Percentiles rank a stretch among this genome's conserved stretches.
phyloP scores from a whole-genome alignment of 2,888 invertebrate species.

The Andricus curvator region DNA sequence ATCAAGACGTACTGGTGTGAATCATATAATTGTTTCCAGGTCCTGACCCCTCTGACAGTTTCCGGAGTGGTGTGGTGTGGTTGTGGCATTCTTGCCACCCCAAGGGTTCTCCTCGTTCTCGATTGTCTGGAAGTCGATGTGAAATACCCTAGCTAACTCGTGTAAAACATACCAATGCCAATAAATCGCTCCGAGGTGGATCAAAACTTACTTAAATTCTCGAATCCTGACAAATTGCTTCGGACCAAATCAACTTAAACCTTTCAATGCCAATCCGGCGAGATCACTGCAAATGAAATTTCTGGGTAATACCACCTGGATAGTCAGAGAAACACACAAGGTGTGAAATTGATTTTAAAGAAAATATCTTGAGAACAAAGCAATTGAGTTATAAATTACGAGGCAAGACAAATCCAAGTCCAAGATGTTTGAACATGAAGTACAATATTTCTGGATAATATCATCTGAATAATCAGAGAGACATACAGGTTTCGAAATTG shows the following conservation, averaged over 20 bases:
- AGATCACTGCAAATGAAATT: slow-evolving; percentile 15
- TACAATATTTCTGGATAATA: too few species aligned
- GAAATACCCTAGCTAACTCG: slow-evolving; percentile 26
- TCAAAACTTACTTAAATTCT: slow-evolving; percentile 11
- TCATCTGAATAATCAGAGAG: too few species aligned
- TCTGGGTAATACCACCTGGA: neutral
- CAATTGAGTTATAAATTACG: too few species aligned
- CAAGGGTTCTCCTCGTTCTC: slow-evolving; percentile 20
- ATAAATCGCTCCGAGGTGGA: slow-evolving; percentile 24
- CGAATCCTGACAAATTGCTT: neutral
- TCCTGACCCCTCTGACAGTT: slow-evolving; percentile 43
- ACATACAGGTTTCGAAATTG: too few species aligned
- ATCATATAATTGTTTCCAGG: slow-evolving; percentile 60
- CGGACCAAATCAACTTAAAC: neutral
- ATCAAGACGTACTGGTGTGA: slow-evolving; percentile 55
- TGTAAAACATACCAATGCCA: slow-evolving; percentile 17
- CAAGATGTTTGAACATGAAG: too few species aligned
- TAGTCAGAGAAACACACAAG: neutral
- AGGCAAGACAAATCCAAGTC: too few species aligned
- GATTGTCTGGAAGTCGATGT: slow-evolving; percentile 29
- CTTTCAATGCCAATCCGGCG: neutral
- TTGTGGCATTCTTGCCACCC: slow-evolving; percentile 46
- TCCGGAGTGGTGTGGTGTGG: slow-evolving; percentile 24
- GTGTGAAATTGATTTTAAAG: too few species aligned
- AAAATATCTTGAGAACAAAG: too few species aligned